A percentile compares a stretch with the other conserved stretches of the same genome.
Evolutionary conservation across 2,113 vertebrate genomes (phyloP).

Genomic region (Turnix velox): DNA sequence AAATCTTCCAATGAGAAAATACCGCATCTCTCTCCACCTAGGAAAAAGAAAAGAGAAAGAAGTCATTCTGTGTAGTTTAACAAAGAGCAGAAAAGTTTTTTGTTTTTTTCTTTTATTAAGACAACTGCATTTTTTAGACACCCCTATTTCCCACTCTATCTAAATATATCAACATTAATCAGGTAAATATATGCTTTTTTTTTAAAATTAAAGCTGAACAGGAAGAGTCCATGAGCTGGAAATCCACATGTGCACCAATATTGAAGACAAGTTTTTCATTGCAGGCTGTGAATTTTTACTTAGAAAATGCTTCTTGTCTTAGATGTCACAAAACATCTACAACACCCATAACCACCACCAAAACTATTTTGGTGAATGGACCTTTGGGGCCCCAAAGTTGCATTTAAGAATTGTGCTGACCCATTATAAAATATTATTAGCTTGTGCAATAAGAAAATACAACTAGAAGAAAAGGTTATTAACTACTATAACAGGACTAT

Average conservation of each 20-base stretch:
- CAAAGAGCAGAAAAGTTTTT: constrained; percentile 22
- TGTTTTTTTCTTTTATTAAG: constrained; percentile 3
- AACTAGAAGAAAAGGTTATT: constrained; percentile 71
- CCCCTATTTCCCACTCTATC: constrained; percentile 71
- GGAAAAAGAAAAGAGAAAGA: constrained; percentile 73
- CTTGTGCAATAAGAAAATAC: constrained; percentile 64
- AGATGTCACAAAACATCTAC: constrained; percentile 22
- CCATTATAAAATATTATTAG: constrained; percentile 57
- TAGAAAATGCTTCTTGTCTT: constrained; percentile 57
- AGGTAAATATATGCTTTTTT: constrained; percentile 71
- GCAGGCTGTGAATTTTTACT: constrained; percentile 61
- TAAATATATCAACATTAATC: constrained; percentile 77
- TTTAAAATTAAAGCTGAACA: constrained; percentile 80
- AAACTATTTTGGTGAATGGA: constrained; percentile 54
- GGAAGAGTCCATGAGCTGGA: constrained; percentile 84
- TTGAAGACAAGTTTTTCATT: constrained; percentile 64
- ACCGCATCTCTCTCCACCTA: constrained; percentile 86
- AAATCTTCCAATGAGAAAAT: constrained; percentile 83
- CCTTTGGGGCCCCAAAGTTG: constrained; percentile 62
- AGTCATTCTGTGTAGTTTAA: constrained; percentile 56
- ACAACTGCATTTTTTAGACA: constrained; percentile 65
- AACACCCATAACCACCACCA: constrained; percentile 47
- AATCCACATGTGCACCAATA: constrained; percentile 82
- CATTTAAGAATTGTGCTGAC: constrained; percentile 61
- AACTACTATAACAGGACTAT: constrained; percentile 65